phyloP scores from a whole-genome alignment of 2,797 vertebrate genomes.

The Heteromormyrus szaboi region DNA sequence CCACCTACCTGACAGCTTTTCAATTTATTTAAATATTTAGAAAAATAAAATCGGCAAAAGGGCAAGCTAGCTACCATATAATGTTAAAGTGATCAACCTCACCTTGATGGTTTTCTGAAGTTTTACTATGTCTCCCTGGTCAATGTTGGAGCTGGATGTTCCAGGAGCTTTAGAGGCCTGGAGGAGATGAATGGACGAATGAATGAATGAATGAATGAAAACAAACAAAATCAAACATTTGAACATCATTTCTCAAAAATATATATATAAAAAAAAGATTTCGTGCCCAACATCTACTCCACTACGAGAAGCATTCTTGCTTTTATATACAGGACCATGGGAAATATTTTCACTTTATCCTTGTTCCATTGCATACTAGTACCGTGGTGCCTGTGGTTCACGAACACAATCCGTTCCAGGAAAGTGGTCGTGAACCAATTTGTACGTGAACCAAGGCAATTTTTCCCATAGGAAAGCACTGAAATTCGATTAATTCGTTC shows the following conservation, averaged over 20 bases:
- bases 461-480: too few relatives aligned
- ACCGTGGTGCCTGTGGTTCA: too few relatives aligned
- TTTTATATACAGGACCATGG: background rate
- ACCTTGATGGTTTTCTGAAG: constrained; percentile 86
- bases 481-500: too few relatives aligned
- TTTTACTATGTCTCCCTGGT: constrained; percentile 76
- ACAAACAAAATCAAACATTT: background rate
- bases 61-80: background rate
- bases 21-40: background rate
- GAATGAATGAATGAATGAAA: background rate
- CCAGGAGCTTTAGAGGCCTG: constrained; percentile 70
- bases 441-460: too few relatives aligned
- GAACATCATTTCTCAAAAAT: background rate
- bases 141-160: constrained; percentile 57
- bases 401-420: too few relatives aligned
- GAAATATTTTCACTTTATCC: background rate
- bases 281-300: background rate
- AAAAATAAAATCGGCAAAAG: background rate
- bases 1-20: background rate
- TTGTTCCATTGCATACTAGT: background rate
- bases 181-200: background rate
- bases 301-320: background rate
- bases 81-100: constrained; percentile 27
- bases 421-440: too few relatives aligned
- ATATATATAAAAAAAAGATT: background rate